Base-by-base conservation (phyloP, 2,888 invertebrate genomes). In the Enchytraeus crypticus region DNA sequence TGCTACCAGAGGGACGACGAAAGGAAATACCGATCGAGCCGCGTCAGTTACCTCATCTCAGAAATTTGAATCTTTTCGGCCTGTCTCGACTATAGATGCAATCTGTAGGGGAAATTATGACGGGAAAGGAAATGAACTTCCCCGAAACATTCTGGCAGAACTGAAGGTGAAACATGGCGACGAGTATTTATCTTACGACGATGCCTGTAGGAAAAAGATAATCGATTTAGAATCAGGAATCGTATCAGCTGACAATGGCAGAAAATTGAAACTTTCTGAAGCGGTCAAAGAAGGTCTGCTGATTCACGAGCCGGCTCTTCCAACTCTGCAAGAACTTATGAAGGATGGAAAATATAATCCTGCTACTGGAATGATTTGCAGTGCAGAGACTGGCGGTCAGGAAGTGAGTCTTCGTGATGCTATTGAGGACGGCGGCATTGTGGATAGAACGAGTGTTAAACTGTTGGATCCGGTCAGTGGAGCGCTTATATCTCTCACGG, bases 131-230 rank as follows among this genome's bases (percentile, higher is more conserved):
- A n/a, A n/a, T n/a, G n/a, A n/a, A n/a, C n/a, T n/a, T n/a, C n/a
- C n/a, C n/a, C n/a, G n/a, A n/a, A n/a, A n/a, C n/a, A n/a, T n/a
- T n/a, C n/a, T n/a, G n/a, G n/a, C n/a, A n/a, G 49, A 23, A 14
- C 49, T 38, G 38, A 8, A 18, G 18, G 38, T 38, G 11, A 38
- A 18, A 38, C 8, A 11, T 18, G 18, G 21, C 8, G 49, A 47
- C 26, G 49, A 47, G 23, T 8, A 18, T 11, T 8, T 96, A 66
- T 59, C 64, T 26, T 65, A 56, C 53, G 80, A 92, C 65, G 91
- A 95, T 83, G 92, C 92, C 32, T 92, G 96, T 73, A 90, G 92
- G 76, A 85, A 87, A 73, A 91, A 92, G 75, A 84, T 93, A 55
- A 87, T 86, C 79, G 91, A 92, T 73, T 11, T 18, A 23, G 49